These are phyloP conservation scores for Zaprionus tsacasi DNA, from an alignment of 1,140 invertebrate species.

Conservation along the genomic window DNA sequence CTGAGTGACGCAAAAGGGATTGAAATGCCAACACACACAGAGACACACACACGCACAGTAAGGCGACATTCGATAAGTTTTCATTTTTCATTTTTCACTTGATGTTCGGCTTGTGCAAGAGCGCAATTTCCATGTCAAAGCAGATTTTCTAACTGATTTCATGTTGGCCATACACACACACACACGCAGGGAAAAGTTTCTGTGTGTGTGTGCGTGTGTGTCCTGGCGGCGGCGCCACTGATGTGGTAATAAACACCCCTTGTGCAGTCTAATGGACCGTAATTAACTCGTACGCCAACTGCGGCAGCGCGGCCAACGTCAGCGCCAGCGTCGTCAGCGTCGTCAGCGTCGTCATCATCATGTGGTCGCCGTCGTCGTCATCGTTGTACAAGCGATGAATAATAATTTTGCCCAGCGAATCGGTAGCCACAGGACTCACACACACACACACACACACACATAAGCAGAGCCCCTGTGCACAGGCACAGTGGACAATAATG, in stretches of 20 bases:
- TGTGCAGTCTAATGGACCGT: constrained; percentile 82
- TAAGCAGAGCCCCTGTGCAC: not conserved
- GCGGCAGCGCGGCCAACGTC: constrained; percentile 34
- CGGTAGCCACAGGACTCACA: constrained; percentile 22
- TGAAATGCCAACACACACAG: not conserved
- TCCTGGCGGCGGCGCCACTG: constrained; percentile 75
- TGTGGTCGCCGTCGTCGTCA: constrained; percentile 12
- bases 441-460: not conserved
- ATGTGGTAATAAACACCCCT: constrained; percentile 83
- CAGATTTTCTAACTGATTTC: constrained; percentile 82
- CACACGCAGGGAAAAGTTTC: constrained; percentile 50
- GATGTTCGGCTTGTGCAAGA: constrained; percentile 41
- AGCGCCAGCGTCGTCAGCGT: not conserved
- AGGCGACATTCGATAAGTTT: constrained; percentile 20
- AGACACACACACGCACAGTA: not conserved
- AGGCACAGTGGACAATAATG: constrained; percentile 51
- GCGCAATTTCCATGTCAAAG: constrained; percentile 78
- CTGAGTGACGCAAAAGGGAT: constrained; percentile 32
- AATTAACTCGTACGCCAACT: constrained; percentile 76
- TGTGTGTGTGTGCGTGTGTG: constrained; percentile 54
- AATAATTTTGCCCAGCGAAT: constrained; percentile 69
- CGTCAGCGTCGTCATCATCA: constrained; percentile 3
- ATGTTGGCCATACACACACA: constrained; percentile 46
- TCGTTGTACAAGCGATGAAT: constrained; percentile 79
- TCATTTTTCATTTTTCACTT: constrained; percentile 48